A percentile compares a stretch with the other conserved stretches of the same genome.
Evolutionary conservation across 2,888 invertebrate species (phyloP).

Genomic region (Holacanthella duospinosa): DNA sequence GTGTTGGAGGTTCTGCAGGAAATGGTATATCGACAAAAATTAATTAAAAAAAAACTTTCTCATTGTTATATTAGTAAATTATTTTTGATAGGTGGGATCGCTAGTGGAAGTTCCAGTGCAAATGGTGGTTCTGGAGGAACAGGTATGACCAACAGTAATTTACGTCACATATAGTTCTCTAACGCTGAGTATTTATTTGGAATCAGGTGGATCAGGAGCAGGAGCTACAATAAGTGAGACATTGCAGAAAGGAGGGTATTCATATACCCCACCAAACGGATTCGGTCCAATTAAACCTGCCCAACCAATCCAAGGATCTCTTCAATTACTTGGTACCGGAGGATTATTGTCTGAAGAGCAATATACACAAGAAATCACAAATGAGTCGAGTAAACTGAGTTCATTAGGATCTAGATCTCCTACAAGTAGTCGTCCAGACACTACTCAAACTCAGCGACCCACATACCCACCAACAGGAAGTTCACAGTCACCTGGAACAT

Average conservation of each 20-base stretch:
- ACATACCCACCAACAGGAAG: not conserved
- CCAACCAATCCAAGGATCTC: not conserved
- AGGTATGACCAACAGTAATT: not conserved
- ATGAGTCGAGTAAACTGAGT: not conserved
- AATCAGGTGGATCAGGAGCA: not conserved
- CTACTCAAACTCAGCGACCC: not conserved
- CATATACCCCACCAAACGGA: not conserved
- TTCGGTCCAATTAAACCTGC: not conserved
- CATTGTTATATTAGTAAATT: not conserved
- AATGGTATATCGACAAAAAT: not conserved
- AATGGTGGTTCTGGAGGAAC: conserved; percentile 13
- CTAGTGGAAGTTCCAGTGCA: not conserved
- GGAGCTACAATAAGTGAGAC: not conserved
- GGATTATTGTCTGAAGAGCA: not conserved
- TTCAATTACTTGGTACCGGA: not conserved
- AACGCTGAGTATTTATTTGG: not conserved
- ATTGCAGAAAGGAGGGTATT: not conserved
- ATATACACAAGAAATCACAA: not conserved
- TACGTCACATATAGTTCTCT: not conserved
- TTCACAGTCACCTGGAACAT: not conserved
- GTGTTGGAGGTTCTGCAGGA: not conserved
- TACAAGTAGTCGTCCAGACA: not conserved
- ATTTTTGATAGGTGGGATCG: not conserved
- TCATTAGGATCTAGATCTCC: not conserved
- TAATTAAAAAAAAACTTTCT: too few species aligned